Evolutionary conservation across 1,140 invertebrate species (phyloP).

Genomic region (Drosophila melanica): DNA sequence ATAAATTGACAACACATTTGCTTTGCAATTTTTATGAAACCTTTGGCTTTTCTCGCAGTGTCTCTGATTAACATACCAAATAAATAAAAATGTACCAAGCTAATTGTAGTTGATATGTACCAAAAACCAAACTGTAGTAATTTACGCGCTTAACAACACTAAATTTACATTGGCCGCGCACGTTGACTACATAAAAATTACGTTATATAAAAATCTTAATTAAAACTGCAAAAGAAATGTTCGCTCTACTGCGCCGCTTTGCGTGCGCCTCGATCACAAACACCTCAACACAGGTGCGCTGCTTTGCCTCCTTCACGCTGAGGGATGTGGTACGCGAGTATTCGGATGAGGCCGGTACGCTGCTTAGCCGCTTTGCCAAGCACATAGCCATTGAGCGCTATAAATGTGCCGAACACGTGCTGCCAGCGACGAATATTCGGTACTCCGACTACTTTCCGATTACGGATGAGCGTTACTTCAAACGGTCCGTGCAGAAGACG

Average conservation of each 20-base stretch:
- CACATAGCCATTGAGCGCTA: constrained; percentile 73
- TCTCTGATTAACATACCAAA: constrained; percentile 3
- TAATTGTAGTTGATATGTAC: not conserved
- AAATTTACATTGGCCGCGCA: constrained; percentile 36
- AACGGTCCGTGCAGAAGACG: constrained; percentile 51
- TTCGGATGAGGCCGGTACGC: constrained; percentile 70
- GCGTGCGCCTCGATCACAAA: constrained; percentile 30
- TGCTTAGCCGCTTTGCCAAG: constrained; percentile 72
- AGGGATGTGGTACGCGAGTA: constrained; percentile 59
- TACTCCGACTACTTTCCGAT: constrained; percentile 79
- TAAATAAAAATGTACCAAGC: not conserved
- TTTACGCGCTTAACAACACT: constrained; percentile 17
- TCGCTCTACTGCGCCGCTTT: constrained; percentile 62
- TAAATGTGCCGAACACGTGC: constrained; percentile 56
- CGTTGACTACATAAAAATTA: constrained; percentile 44
- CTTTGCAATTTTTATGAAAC: not conserved
- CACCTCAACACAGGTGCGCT: constrained; percentile 4
- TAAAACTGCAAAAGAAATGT: constrained; percentile 46
- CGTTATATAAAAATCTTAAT: constrained; percentile 63
- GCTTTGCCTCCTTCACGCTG: constrained; percentile 64
- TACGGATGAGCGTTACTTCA: constrained; percentile 67
- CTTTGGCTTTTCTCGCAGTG: not conserved
- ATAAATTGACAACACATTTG: too few relatives aligned
- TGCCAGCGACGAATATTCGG: constrained; percentile 62
- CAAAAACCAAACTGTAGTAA: constrained; percentile 4